Base-by-base conservation (phyloP, 2,797 vertebrate species). In the Sebastes dallii region DNA sequence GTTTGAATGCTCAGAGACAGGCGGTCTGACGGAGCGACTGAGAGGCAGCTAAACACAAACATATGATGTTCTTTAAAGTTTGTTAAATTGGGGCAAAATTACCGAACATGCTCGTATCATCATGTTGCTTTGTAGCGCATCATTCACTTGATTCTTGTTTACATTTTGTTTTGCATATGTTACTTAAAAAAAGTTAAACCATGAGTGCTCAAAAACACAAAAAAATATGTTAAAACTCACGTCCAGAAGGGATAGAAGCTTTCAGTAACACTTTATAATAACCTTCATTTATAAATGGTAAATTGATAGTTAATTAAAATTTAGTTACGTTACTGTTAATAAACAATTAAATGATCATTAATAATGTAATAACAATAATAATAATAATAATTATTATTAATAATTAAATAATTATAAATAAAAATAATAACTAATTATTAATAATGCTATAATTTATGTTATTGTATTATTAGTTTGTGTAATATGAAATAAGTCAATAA, bases 1-100 rank as follows among this genome's bases (percentile, higher is more conserved):
- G 32, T 56, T 66, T 22, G 58, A 50, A 55, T 5, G 64, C 54
- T 80, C 25, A 50, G 56, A 55, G 52, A 77, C 25, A 36, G 30
- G 3, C 34, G 22, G 56, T 60, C 56, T 62, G 69, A 65, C 20
- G 42, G 42, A 46, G 46, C 18, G 2, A 80, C 72, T 20, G 70
- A 74, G 8, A 80, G 88, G 91, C 92, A 93, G 89, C 88, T 90
- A 89, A 68, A 80, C 56, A 32, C 20, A 77, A 83, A 83, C 10
- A 2, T 27, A 46, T 62, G 64, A 72, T 62, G 62, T 69, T 71
- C 24, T 76, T 39, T 30, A 62, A 65, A 82, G 14, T 54, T 29
- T 67, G 56, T 79, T 70, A 4, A 75, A 52, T 10, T 29, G 14
- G 9, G 9, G 24, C n/a, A 32, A 30, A 79, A 34, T 29, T 6